phyloP scores from a whole-genome alignment of 2,797 vertebrate species.

The Gymnothorax javanicus region DNA sequence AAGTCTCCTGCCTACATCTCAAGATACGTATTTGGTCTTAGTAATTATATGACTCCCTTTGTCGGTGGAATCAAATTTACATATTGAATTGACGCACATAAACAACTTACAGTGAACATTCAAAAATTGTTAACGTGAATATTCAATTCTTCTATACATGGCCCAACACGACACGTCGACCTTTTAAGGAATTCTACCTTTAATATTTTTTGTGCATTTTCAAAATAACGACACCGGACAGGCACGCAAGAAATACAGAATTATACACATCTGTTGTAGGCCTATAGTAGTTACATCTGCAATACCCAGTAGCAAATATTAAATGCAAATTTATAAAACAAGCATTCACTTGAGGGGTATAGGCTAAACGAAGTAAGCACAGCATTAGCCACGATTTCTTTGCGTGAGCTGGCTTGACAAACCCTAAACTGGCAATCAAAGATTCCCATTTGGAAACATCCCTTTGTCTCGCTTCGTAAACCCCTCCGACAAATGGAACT shows the following conservation, averaged over 20 bases:
- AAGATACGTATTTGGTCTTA: not conserved
- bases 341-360: not conserved
- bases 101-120: not conserved
- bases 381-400: no score
- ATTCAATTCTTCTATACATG: not conserved
- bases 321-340: not conserved
- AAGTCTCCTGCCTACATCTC: not conserved
- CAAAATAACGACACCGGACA: not conserved
- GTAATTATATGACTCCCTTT: constrained; percentile 4
- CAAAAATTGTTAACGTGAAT: not conserved
- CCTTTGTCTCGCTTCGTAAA: no score
- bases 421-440: no score
- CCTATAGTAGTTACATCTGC: not conserved
- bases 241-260: not conserved
- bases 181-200: not conserved
- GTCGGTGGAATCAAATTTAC: not conserved
- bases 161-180: not conserved
- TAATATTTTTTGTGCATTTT: not conserved
- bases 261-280: not conserved
- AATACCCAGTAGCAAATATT: not conserved
- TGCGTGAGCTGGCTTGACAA: no score
- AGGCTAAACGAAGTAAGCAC: no score
- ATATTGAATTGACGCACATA: not conserved
- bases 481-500: no score
- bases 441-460: no score